phyloP scores from a whole-genome alignment of 92 coral and sea anemone species.

The Meandrina meandrites region DNA sequence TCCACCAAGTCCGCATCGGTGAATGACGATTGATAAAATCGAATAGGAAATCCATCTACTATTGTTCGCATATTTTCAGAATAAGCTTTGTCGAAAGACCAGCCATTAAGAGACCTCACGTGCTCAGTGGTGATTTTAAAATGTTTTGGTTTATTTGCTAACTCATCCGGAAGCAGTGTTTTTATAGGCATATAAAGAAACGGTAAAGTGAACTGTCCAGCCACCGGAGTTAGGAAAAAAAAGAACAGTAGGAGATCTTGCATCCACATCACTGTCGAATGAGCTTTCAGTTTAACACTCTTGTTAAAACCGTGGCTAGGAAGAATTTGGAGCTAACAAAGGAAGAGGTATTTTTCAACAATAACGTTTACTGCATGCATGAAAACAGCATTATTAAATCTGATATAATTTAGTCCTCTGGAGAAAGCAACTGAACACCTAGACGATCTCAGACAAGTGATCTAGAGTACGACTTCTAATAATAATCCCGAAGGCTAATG shows the following conservation, averaged over 20 bases:
- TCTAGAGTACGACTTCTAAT: too few relatives aligned
- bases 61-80: not conserved
- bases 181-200: slow-evolving; percentile 23
- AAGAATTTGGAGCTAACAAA: too few relatives aligned
- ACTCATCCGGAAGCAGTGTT: not conserved
- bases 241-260: not conserved
- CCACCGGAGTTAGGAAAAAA: not conserved
- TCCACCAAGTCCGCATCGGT: slow-evolving; percentile 1
- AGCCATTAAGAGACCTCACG: not conserved
- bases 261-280: too few relatives aligned
- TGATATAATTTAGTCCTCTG: too few relatives aligned
- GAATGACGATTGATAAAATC: not conserved
- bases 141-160: not conserved
- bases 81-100: not conserved
- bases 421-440: too few relatives aligned
- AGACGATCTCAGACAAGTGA: too few relatives aligned
- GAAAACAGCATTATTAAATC: too few relatives aligned
- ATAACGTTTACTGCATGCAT: too few relatives aligned
- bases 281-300: not conserved
- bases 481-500: too few relatives aligned
- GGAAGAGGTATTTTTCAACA: too few relatives aligned
- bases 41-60: fast-evolving
- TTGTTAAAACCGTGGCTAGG: not conserved
- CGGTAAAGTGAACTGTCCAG: slow-evolving; percentile 28
- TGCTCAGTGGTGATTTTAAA: slow-evolving; percentile 14